Conservation (phyloP, 2,113 vertebrate species). For the Paedocypris sp. region DNA sequence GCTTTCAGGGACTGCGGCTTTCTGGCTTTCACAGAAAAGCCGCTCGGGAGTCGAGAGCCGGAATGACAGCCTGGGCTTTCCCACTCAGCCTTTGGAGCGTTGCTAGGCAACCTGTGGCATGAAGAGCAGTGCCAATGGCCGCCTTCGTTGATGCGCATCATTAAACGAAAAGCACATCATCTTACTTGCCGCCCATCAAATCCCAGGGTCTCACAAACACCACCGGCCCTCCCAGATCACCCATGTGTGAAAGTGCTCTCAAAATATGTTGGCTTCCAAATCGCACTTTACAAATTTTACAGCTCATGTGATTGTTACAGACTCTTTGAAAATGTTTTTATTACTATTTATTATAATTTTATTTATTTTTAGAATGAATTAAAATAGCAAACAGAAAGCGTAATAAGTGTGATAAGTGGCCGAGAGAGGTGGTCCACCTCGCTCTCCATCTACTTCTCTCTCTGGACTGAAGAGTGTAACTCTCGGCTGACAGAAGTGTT, state of each 20-base stretch:
- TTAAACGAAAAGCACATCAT: conserved; percentile 29
- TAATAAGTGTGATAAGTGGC: too few relatives aligned
- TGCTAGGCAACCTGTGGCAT: conserved; percentile 55
- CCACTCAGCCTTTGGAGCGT: conserved; percentile 47
- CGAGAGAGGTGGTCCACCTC: too few relatives aligned
- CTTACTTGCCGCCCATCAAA: not conserved
- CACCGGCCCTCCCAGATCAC: not conserved
- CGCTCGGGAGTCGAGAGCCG: conserved; percentile 9
- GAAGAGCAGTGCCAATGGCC: conserved; percentile 21
- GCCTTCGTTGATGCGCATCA: conserved; percentile 39
- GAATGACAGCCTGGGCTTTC: conserved; percentile 34
- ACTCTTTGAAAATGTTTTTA: too few relatives aligned
- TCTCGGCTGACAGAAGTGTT: conserved; percentile 40
- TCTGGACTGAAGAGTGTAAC: too few relatives aligned
- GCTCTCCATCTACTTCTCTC: too few relatives aligned
- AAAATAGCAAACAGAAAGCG: too few relatives aligned
- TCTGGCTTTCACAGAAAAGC: conserved; percentile 22
- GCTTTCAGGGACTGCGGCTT: not conserved
- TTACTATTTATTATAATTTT: too few relatives aligned
- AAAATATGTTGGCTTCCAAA: not conserved
- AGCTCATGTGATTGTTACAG: too few relatives aligned
- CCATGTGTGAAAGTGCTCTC: conserved; percentile 6
- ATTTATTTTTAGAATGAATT: too few relatives aligned
- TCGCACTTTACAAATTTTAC: too few relatives aligned
- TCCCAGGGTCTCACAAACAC: not conserved